Conservation (phyloP, 2,797 vertebrate genomes). For the Liasis olivaceus region DNA sequence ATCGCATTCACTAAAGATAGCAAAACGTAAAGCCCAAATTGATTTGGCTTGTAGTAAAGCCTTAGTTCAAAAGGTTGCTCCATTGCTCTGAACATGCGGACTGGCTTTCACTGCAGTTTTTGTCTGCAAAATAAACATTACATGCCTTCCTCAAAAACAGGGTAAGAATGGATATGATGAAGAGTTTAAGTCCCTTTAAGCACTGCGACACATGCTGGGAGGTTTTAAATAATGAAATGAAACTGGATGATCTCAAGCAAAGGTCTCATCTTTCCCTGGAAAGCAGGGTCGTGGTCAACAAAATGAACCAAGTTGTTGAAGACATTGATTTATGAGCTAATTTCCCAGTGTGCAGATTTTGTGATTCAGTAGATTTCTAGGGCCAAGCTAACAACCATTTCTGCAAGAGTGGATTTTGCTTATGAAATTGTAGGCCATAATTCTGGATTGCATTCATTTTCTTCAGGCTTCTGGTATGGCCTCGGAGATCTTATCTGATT, state of each 20-base stretch:
- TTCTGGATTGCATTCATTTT: too few species aligned
- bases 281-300: not conserved
- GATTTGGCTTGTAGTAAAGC: not conserved
- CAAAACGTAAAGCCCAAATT: not conserved
- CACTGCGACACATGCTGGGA: not conserved
- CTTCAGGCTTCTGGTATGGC: not conserved
- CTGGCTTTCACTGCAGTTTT: too few species aligned
- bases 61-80: not conserved
- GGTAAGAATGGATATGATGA: not conserved
- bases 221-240: not conserved
- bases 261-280: not conserved
- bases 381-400: too few species aligned
- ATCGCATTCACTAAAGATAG: not conserved
- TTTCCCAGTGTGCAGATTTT: not conserved
- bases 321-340: not conserved
- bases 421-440: not conserved
- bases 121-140: not conserved
- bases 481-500: not conserved
- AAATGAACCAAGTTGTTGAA: not conserved
- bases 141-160: not conserved
- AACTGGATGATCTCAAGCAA: not conserved
- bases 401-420: not conserved
- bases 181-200: not conserved
- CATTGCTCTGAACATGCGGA: not conserved
- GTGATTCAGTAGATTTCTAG: not conserved